Base-by-base conservation (phyloP, 1,140 invertebrate species). In the Hylaeus anthracinus region DNA sequence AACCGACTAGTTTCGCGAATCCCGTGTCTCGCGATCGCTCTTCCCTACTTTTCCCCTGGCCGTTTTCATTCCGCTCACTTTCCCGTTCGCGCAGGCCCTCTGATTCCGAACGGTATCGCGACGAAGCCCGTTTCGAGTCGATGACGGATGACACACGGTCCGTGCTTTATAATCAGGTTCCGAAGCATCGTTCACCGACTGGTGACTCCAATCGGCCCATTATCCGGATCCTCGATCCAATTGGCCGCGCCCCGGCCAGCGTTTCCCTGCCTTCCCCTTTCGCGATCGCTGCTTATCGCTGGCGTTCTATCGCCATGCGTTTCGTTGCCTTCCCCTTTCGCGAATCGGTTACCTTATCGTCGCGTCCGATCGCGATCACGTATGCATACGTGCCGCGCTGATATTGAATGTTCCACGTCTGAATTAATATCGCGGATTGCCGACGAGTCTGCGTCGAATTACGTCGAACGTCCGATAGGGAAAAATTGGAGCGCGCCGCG, bases 191-290 rank as follows among this genome's bases (percentile, higher is more conserved):
- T 86, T 85, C 80, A 83, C 61, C 72, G 84, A 12, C 67, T 51
- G 76, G 41, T 53, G 81, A 69, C 65, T 85, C 65, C 80, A 90
- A 90, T 90, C 89, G 88, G 88, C 88, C 81, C 88, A 88, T 90
- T 90, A 90, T 72, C 79, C 85, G 74, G 80, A 90, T 88, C 85
- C 87, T 80, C 79, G 83, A 88, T 87, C 85, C 86, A 89, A 90
- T 90, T 89, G 89, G 73, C 69, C 82, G 81, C 85, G 90, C 88
- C 86, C 73, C 58, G 37, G 45, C 2, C 51, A 45, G 39, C 56
- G 82, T 58, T 67, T 48, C 26, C 15, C 10, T 56, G 56, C 73
- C 60, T 71, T 64, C 74, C 81, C 63, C 81, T 12, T n/a, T 53
- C 55, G 15, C 83, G 55, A 64, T 66, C 51, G 66, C 37, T 75